Conservation (phyloP, 2,797 vertebrate species). For the Clarias platycephalus region DNA sequence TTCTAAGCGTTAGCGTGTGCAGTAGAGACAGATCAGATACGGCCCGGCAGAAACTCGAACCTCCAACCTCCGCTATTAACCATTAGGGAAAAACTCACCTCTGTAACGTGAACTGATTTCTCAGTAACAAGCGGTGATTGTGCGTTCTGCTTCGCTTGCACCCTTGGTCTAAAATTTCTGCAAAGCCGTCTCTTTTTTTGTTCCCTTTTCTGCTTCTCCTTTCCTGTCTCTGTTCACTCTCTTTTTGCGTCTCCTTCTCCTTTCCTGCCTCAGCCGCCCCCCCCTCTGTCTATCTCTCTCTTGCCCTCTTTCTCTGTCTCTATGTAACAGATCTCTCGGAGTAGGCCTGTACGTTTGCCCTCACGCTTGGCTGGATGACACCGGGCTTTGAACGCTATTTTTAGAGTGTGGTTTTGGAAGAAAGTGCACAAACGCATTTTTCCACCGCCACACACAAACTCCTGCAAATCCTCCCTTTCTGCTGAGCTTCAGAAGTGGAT, state of each 20-base stretch:
- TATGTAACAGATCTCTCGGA: conserved; percentile 54
- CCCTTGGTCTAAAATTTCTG: conserved; percentile 44
- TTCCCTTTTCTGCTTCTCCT: conserved; percentile 35
- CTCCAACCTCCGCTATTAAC: conserved; percentile 7
- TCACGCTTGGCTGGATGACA: conserved; percentile 53
- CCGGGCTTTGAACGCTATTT: conserved; percentile 59
- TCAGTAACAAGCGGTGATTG: conserved; percentile 39
- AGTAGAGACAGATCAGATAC: not conserved
- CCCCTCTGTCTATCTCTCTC: not conserved
- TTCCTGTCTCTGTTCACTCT: conserved; percentile 37
- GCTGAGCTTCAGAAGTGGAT: conserved; percentile 35
- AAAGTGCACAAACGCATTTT: conserved; percentile 55
- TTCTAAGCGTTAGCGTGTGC: not conserved
- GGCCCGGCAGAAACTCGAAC: not conserved
- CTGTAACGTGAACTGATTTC: conserved; percentile 26
- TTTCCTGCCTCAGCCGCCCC: not conserved
- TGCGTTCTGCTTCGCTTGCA: conserved; percentile 46
- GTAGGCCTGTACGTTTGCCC: conserved; percentile 52
- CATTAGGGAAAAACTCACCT: conserved; percentile 22
- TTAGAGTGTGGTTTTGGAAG: conserved; percentile 53
- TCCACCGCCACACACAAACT: conserved; percentile 51
- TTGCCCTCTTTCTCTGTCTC: conserved; percentile 1
- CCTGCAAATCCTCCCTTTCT: conserved; percentile 46
- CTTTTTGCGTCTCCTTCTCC: conserved; percentile 18
- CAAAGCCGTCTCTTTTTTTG: conserved; percentile 35